Evolutionary conservation across 2,113 vertebrate species (phyloP).

Genomic region (Helogale parvula): DNA sequence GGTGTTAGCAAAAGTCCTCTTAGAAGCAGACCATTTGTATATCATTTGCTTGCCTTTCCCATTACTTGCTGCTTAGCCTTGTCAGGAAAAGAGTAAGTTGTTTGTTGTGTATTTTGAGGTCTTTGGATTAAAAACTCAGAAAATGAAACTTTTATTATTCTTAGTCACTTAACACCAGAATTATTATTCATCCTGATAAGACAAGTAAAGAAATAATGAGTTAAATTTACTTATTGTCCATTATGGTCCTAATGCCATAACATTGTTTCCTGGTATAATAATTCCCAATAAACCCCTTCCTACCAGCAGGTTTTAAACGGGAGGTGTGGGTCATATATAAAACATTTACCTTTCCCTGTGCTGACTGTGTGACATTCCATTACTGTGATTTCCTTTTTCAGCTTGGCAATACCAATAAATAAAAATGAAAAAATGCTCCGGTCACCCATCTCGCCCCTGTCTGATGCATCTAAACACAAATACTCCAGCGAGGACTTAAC

Average conservation of each 20-base stretch:
- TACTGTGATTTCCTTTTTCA: conserved; percentile 86
- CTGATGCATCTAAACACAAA: conserved; percentile 88
- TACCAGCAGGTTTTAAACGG: conserved; percentile 79
- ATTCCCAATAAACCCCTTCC: conserved; percentile 69
- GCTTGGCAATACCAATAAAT: conserved; percentile 89
- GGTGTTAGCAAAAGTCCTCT: background rate
- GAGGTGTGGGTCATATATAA: conserved; percentile 80
- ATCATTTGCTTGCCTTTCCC: background rate
- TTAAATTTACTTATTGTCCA: conserved; percentile 76
- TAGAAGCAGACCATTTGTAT: background rate
- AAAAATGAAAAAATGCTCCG: conserved; percentile 92
- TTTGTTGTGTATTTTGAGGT: background rate
- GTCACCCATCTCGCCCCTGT: conserved; percentile 92
- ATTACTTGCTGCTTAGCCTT: background rate
- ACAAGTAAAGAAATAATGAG: conserved; percentile 69
- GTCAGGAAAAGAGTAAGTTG: background rate
- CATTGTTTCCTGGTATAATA: conserved; percentile 74
- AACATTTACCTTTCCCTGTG: conserved; percentile 79
- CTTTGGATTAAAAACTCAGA: background rate
- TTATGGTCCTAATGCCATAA: conserved; percentile 70
- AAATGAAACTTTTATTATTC: background rate
- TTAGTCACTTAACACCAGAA: conserved; percentile 66
- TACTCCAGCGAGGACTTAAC: conserved; percentile 87
- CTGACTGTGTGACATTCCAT: conserved; percentile 80
- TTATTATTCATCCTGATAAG: conserved; percentile 69